A percentile compares a stretch with the other conserved stretches of the same genome.
These are phyloP conservation scores for Ophioninae sp. DNA, from an alignment of 2,888 invertebrate species.

Conservation along the genomic window DNA sequence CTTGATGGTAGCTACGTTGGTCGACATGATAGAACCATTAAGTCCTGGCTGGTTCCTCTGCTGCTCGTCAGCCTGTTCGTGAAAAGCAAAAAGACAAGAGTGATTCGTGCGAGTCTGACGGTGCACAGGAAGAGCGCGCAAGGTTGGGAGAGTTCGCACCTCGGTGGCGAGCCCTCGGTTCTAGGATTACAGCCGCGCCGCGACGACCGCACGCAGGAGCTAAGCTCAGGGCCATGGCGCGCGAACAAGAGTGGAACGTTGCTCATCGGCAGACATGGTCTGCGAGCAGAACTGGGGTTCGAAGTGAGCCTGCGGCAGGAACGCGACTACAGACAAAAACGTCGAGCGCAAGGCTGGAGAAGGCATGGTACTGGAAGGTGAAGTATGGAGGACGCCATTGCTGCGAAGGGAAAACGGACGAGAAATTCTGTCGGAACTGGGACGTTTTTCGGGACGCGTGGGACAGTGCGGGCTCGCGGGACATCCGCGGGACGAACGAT, in stretches of 20 bases:
- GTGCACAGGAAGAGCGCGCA: neutral
- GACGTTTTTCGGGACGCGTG: constrained; percentile 27
- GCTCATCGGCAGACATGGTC: neutral
- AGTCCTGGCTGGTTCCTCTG: constrained; percentile 45
- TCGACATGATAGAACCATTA: constrained; percentile 75
- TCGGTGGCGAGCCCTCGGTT: neutral
- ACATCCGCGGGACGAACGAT: neutral
- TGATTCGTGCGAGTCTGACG: neutral
- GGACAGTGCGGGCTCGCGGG: neutral
- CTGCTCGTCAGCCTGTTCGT: constrained; percentile 39
- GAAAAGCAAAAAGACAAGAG: constrained; percentile 2
- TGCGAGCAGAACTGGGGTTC: neutral
- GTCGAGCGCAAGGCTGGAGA: neutral
- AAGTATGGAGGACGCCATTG: constrained; percentile 33
- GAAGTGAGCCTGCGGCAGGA: neutral
- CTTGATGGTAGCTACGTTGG: constrained; percentile 78
- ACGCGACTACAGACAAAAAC: neutral
- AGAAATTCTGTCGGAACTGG: constrained; percentile 13
- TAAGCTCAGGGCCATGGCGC: neutral
- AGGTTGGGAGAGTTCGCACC: neutral
- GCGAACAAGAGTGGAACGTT: neutral
- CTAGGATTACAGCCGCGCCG: neutral
- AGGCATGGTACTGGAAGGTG: neutral
- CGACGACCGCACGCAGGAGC: neutral
- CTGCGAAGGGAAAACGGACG: neutral